phyloP scores from a whole-genome alignment of 2,888 invertebrate genomes.

The Heliconius ethilla region DNA sequence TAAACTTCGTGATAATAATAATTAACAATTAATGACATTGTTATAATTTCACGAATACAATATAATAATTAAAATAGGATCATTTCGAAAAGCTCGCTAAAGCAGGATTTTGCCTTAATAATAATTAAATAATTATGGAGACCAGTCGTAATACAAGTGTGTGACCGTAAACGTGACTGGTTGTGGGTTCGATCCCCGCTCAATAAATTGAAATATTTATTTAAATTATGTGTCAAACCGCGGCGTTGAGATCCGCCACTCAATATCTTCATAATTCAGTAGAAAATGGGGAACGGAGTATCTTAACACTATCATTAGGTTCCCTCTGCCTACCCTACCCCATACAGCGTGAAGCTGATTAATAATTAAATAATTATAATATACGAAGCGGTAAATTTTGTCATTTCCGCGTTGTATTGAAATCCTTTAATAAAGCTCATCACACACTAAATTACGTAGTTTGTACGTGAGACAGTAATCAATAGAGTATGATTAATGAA shows the following conservation, averaged over 20 bases:
- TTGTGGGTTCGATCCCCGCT: no score
- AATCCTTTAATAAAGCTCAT: conserved; percentile 29
- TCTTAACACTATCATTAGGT: no score
- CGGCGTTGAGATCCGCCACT: no score
- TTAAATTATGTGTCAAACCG: no score
- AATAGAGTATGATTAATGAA: conserved; percentile 79
- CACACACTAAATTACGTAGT: conserved; percentile 55
- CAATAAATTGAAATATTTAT: no score
- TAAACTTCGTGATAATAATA: background rate
- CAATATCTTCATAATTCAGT: no score
- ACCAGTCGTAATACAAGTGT: no score
- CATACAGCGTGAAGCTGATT: no score
- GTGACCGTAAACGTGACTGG: no score
- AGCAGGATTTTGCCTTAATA: conserved; percentile 10
- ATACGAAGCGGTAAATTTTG: background rate
- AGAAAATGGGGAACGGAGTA: no score
- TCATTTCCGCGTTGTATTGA: conserved; percentile 14
- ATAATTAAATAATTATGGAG: conserved; percentile 1
- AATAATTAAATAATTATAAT: background rate
- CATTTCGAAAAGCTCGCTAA: background rate
- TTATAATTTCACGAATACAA: background rate
- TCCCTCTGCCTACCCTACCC: no score
- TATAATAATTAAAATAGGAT: conserved; percentile 12
- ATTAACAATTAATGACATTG: conserved; percentile 10
- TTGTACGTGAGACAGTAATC: conserved; percentile 78